Evolutionary conservation across 23 tunicate genomes (phyloP), one percentile per base, ranked within the genome.

Genomic region (Phallusia fumigata): DNA sequence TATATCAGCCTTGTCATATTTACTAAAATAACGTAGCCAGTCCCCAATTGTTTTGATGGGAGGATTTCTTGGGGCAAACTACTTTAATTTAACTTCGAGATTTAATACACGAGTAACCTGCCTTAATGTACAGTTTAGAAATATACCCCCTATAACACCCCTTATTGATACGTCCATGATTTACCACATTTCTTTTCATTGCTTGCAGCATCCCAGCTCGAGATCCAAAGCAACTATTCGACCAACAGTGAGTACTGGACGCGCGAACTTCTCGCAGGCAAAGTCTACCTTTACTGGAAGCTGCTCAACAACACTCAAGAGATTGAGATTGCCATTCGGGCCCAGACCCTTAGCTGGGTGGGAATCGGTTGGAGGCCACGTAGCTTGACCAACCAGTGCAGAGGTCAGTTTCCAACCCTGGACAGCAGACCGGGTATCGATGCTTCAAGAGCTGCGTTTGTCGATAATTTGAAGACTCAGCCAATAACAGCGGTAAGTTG

Each of bases 321-420:
- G 81, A 84, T 92, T 51, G 97, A 92, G 40, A 45, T 92, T 80
- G 97, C 79, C 19, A 50, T 92, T 5, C 91, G 81, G 32, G 97
- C 83, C 15, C 73, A 74, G 21, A 92, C 97, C 11, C 52, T 77
- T 26, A 87, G 86, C 49, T 92, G 97, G 97, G 91, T 92, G 35
- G 97, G 88, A 16, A 40, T 92, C 16, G 97, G 97, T 13, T 87
- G 91, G 91, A 79, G 97, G 50, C 97, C 97, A n/a, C 44, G 82
- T 26, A 32, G 58, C 0, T 44, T 82, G 11, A 78, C 87, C 19
- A 75, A 73, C 18, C 34, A 45, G 0, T 91, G 96, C 73, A 40
- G 82, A 10, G 53, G 52, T 15, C 30, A 32, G 22, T 86, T 86
- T 65, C 90, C 90, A 11, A 30, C 36, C 75, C 5, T 65, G 19